Base-by-base conservation (phyloP, 1,140 invertebrate species). In the Polypedilum vanderplanki region DNA sequence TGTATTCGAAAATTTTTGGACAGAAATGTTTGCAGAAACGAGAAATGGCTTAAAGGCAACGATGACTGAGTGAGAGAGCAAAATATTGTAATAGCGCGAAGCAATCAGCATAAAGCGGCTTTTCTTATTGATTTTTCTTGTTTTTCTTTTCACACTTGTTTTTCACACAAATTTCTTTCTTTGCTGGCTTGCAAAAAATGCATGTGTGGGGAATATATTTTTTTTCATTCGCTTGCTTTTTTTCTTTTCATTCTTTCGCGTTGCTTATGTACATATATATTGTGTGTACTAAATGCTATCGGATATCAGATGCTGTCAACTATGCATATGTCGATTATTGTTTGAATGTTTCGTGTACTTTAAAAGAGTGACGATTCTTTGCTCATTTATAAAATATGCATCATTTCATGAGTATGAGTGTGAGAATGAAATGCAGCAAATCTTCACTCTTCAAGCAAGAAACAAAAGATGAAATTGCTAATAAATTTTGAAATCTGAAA, bases 51-150 rank as follows among this genome's bases (percentile, higher is more conserved):
- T 57, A 57, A 57, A 57, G 46, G 46, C 46, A 46, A 10, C 40
- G n/a, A n/a, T n/a, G n/a, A n/a, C n/a, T n/a, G n/a, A n/a, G n/a
- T n/a, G n/a, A 41, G 40, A 41, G 10, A 41, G 10, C 4, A 46
- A 46, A 46, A n/a, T 57, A 57, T 57, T 57, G 46, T 57, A 57
- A 57, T 57, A 57, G 46, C 46, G 46, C 46, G 46, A 70, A 70
- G 65, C 65, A 70, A 70, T 70, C 65, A 70, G 18, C 17, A 70
- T 70, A 70, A 70, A 70, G 65, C 65, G 65, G 65, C 65, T 70
- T 70, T 70, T 70, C 65, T 70, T 70, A 70, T 70, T 70, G 65
- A 70, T 70, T 70, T 70, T 70, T 70, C 65, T 70, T 70, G 65
- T 70, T 70, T 70, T 70, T 22, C 65, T 70, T 70, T 70, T 70